Evolutionary conservation across 2,113 vertebrate genomes (phyloP).

Genomic region (Saguinus imperator): DNA sequence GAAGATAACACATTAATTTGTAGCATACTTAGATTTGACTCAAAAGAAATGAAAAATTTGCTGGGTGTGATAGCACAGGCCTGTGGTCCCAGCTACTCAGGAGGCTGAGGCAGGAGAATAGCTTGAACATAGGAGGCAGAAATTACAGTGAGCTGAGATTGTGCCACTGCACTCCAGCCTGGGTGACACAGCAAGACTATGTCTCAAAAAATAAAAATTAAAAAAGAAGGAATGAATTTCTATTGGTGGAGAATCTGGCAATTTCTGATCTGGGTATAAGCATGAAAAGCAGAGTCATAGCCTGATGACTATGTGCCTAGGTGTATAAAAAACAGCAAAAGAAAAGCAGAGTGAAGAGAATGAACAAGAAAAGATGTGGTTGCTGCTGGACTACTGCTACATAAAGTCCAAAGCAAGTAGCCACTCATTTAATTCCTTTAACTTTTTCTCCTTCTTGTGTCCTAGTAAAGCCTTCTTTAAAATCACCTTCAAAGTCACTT

Average conservation of each 20-base stretch:
- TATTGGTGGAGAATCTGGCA: background rate
- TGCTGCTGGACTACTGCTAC: background rate
- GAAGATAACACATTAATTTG: background rate
- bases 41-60: background rate
- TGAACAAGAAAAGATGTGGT: background rate
- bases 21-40: background rate
- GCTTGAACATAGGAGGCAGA: background rate
- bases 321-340: too few species aligned
- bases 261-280: background rate
- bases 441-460: background rate
- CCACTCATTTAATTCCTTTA: background rate
- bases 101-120: background rate
- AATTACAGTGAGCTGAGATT: background rate
- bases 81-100: background rate
- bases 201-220: background rate
- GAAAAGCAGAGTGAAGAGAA: slow-evolving; percentile 4
- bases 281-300: background rate
- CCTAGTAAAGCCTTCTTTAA: background rate
- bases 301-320: too few species aligned
- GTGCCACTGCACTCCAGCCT: background rate
- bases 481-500: background rate
- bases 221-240: background rate
- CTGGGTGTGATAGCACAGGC: background rate
- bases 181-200: background rate
- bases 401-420: background rate